phyloP scores from a whole-genome alignment of 2,888 invertebrate species.

The Terebella lapidaria region DNA sequence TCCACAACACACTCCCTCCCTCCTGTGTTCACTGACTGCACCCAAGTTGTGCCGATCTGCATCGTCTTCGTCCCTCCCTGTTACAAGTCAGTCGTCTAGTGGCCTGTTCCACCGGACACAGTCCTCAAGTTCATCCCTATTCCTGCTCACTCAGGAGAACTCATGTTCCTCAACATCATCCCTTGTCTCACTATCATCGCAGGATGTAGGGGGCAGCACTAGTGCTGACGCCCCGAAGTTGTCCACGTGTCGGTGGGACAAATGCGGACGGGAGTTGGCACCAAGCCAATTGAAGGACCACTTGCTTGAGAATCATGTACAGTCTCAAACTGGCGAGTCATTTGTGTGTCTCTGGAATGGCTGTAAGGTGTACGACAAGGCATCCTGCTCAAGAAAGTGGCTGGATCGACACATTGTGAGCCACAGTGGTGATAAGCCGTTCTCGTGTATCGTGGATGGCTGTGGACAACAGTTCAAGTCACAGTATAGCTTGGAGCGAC shows the following conservation, averaged over 20 bases:
- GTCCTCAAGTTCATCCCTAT: not conserved
- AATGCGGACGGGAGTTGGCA: not conserved
- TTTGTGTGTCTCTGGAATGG: conserved; percentile 80
- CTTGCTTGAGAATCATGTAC: not conserved
- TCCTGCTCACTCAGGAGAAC: not conserved
- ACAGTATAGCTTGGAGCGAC: conserved; percentile 71
- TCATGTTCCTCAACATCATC: not conserved
- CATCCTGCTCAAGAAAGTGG: conserved; percentile 89
- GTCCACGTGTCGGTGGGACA: not conserved
- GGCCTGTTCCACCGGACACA: not conserved
- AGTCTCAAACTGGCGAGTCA: not conserved
- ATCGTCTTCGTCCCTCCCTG: not conserved
- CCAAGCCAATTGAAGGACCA: not conserved
- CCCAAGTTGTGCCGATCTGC: too few species aligned
- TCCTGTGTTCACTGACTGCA: too few species aligned
- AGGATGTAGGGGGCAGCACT: not conserved
- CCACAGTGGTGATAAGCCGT: conserved; percentile 89
- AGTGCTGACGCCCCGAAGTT: not conserved
- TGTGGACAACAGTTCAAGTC: conserved; percentile 65
- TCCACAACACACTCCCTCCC: too few species aligned
- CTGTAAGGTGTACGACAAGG: conserved; percentile 89
- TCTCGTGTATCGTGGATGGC: conserved; percentile 90
- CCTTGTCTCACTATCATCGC: not conserved
- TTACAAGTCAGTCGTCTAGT: not conserved
- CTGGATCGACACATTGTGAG: conserved; percentile 85